A percentile compares a stretch with the other conserved stretches of the same genome.
Evolutionary conservation across 2,113 vertebrate genomes (phyloP).

Genomic region (Phrynosoma platyrhinos): DNA sequence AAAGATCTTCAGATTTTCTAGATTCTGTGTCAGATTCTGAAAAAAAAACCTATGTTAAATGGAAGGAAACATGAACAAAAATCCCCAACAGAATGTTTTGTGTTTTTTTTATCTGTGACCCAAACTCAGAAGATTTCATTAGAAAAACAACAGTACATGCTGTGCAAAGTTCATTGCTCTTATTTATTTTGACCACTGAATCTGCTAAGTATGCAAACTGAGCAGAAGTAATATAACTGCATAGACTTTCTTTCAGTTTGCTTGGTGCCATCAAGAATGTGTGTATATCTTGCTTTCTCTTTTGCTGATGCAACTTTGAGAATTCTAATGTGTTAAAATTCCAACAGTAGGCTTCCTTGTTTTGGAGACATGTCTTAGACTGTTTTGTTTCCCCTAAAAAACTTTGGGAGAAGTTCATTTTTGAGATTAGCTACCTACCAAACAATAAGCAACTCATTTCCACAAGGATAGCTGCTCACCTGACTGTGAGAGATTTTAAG

Average conservation of each 20-base stretch:
- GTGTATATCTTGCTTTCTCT: slow-evolving; percentile 41
- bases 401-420: not conserved
- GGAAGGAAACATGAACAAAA: slow-evolving; percentile 21
- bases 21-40: slow-evolving; percentile 78
- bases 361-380: not conserved
- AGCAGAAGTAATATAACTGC: slow-evolving; percentile 64
- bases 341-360: slow-evolving; percentile 25
- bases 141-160: slow-evolving; percentile 64
- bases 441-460: not conserved
- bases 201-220: slow-evolving; percentile 47
- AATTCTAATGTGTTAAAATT: slow-evolving; percentile 48
- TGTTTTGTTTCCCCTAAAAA: not conserved
- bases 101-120: slow-evolving; percentile 56
- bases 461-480: not conserved
- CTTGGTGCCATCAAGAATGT: slow-evolving; percentile 58
- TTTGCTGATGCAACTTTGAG: slow-evolving; percentile 37
- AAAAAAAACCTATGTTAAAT: slow-evolving; percentile 62
- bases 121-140: slow-evolving; percentile 51
- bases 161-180: slow-evolving; percentile 65
- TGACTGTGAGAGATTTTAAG: not conserved
- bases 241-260: slow-evolving; percentile 55
- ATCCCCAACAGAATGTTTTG: slow-evolving; percentile 20
- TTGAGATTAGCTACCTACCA: slow-evolving; percentile 3
- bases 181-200: slow-evolving; percentile 64
- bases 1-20: slow-evolving; percentile 72